Percentiles rank a stretch among this genome's conserved stretches.
Conservation (phyloP, 2,888 invertebrate species). For the Caenorhabditis sp. region DNA sequence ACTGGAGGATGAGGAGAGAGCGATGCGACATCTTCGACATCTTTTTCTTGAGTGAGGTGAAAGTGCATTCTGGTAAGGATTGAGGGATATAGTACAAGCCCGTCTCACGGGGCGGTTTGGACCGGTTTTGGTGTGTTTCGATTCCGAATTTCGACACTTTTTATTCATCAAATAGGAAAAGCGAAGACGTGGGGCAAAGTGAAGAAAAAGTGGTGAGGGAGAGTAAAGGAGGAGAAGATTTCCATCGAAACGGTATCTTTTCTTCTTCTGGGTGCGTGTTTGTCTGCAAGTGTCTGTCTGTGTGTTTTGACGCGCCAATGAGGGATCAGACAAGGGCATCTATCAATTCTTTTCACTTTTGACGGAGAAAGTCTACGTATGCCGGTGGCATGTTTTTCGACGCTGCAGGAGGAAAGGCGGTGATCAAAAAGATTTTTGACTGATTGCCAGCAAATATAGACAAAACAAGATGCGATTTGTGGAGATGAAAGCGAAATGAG, state of each 20-base stretch:
- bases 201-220: too few relatives aligned
- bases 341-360: constrained; percentile 58
- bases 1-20: constrained; percentile 27
- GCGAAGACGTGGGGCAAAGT: constrained; percentile 20
- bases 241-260: constrained; percentile 54
- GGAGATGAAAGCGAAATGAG: background rate
- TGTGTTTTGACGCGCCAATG: constrained; percentile 57
- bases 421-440: constrained; percentile 19
- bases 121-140: constrained; percentile 55
- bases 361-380: constrained; percentile 51
- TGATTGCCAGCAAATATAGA: background rate
- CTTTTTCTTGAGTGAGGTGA: constrained; percentile 56
- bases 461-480: constrained; percentile 11
- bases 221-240: constrained; percentile 31
- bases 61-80: constrained; percentile 62
- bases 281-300: constrained; percentile 21
- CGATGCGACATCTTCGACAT: constrained; percentile 36
- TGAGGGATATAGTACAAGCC: constrained; percentile 59
- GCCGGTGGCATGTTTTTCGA: constrained; percentile 28
- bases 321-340: constrained; percentile 60
- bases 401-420: constrained; percentile 6
- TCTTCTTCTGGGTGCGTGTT: constrained; percentile 20
- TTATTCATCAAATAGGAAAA: constrained; percentile 50
- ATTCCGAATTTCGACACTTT: constrained; percentile 61
- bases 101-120: constrained; percentile 33